These are phyloP conservation scores for Aspidiotus rigidus DNA, from an alignment of 2,888 invertebrate genomes.

Conservation along the genomic window DNA sequence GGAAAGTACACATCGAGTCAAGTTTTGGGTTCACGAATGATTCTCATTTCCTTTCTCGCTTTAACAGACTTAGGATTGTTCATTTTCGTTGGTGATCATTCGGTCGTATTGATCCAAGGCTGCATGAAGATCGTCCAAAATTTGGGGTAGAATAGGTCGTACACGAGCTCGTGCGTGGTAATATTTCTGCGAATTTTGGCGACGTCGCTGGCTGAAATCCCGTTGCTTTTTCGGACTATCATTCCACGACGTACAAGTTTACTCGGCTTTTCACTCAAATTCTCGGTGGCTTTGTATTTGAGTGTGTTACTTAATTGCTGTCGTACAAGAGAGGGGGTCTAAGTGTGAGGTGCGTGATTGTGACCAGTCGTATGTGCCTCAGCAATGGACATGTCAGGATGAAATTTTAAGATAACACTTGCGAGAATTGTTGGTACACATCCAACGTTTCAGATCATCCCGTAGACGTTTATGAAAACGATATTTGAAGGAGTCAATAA, in stretches of 20 bases:
- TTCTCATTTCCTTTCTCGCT: too few relatives aligned
- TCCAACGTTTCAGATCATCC: too few relatives aligned
- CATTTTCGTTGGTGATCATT: conserved; percentile 8
- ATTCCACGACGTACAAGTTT: too few relatives aligned
- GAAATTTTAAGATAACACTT: too few relatives aligned
- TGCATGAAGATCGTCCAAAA: not conserved
- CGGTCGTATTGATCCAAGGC: not conserved
- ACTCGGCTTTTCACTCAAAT: not conserved
- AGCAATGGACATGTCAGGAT: not conserved
- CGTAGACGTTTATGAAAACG: too few relatives aligned
- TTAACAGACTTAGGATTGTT: too few relatives aligned
- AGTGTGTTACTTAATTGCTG: conserved; percentile 5
- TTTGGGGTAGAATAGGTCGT: conserved; percentile 3
- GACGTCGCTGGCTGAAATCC: conserved; percentile 3
- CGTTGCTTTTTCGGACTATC: not conserved
- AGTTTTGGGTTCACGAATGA: too few relatives aligned
- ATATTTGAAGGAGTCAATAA: too few relatives aligned
- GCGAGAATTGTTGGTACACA: too few relatives aligned
- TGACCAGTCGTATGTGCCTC: not conserved
- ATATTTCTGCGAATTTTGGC: not conserved
- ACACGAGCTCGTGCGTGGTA: not conserved
- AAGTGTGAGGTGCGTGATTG: not conserved
- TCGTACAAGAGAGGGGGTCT: not conserved
- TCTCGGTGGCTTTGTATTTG: not conserved
- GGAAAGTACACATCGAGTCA: too few relatives aligned